These are phyloP conservation scores for Phaenicophaeus curvirostris DNA, from an alignment of 2,797 vertebrate genomes.

Conservation along the genomic window DNA sequence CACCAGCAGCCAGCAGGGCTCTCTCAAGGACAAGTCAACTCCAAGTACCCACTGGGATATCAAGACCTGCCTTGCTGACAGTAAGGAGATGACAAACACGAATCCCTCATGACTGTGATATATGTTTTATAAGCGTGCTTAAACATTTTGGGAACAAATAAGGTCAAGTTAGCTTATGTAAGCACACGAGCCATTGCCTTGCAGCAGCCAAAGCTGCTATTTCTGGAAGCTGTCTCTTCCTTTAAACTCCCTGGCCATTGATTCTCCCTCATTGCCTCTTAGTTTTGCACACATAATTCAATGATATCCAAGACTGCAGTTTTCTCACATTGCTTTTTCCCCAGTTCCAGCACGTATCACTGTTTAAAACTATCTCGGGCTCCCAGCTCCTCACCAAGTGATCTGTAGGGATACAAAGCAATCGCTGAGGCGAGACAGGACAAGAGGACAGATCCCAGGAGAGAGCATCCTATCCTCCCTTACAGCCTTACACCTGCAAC, in stretches of 20 bases:
- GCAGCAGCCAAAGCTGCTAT: conserved; percentile 37
- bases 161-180: conserved; percentile 59
- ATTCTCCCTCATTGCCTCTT: conserved; percentile 37
- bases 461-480: neutral
- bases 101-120: neutral
- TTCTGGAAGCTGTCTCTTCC: conserved; percentile 57
- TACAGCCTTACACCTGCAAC: neutral
- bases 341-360: neutral
- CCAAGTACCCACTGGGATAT: accelerated
- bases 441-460: neutral
- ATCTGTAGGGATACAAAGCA: neutral
- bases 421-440: neutral
- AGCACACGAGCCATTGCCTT: conserved; percentile 21
- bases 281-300: conserved; percentile 4
- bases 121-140: conserved; percentile 21
- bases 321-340: neutral
- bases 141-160: conserved; percentile 39
- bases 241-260: neutral
- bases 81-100: neutral
- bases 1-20: neutral
- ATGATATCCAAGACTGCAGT: neutral
- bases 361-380: neutral
- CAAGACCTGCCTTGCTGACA: neutral
- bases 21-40: neutral
- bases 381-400: neutral